Evolutionary conservation across 2,888 invertebrate genomes (phyloP).

Genomic region (Drosophila subsilvestris): DNA sequence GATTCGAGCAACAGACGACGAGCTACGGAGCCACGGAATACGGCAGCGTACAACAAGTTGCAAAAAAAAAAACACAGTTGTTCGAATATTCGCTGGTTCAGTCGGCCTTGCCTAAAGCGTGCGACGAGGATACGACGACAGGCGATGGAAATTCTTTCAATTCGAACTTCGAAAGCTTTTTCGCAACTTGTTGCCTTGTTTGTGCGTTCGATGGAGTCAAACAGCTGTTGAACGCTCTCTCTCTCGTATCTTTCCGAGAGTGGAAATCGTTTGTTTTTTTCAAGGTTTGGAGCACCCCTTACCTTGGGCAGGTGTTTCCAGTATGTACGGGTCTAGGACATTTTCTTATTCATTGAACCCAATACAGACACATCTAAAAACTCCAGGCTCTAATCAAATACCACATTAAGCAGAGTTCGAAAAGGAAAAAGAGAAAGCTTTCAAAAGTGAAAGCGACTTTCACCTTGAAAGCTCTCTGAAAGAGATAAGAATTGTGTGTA

Average conservation of each 20-base stretch:
- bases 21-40: slow-evolving; percentile 38
- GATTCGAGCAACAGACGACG: slow-evolving; percentile 42
- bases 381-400: slow-evolving; percentile 4
- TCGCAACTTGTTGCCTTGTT: slow-evolving; percentile 82
- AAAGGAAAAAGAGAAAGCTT: slow-evolving; percentile 37
- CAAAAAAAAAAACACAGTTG: slow-evolving; percentile 55
- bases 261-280: too few species aligned
- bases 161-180: slow-evolving; percentile 78
- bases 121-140: slow-evolving; percentile 9
- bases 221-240: slow-evolving; percentile 77
- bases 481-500: slow-evolving; percentile 27
- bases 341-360: not conserved
- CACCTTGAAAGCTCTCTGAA: slow-evolving; percentile 61
- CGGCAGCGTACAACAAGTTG: slow-evolving; percentile 75
- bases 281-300: not conserved
- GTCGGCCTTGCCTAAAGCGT: slow-evolving; percentile 38
- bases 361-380: slow-evolving; percentile 1
- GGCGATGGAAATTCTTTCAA: slow-evolving; percentile 38
- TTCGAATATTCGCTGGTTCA: slow-evolving; percentile 47
- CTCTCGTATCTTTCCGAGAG: not conserved
- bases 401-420: slow-evolving; percentile 5
- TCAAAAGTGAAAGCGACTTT: slow-evolving; percentile 50
- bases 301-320: not conserved
- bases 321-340: not conserved
- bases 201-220: slow-evolving; percentile 46